Percentiles rank a stretch among this genome's conserved stretches.
Conservation (phyloP, 2,888 invertebrate genomes). For the Latrodectus hesperus region DNA sequence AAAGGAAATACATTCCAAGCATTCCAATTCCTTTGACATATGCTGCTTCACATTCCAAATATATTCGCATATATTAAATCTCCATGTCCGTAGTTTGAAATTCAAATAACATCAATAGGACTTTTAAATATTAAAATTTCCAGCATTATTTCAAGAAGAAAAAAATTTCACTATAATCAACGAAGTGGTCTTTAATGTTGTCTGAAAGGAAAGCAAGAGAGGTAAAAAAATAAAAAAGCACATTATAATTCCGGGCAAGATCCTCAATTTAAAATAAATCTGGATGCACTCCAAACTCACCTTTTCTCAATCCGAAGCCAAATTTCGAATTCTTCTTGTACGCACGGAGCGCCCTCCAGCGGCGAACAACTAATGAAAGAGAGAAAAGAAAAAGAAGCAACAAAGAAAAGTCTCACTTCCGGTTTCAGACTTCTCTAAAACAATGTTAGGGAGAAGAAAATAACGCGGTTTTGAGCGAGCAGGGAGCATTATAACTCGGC, state of each 20-base stretch:
- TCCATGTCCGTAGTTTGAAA: too few species aligned
- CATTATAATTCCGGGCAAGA: neutral
- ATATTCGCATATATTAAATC: too few species aligned
- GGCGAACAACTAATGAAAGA: neutral
- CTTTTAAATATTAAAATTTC: too few species aligned
- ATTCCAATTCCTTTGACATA: too few species aligned
- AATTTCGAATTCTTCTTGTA: neutral
- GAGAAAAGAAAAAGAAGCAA: neutral
- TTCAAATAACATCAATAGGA: too few species aligned
- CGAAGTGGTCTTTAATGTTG: too few species aligned
- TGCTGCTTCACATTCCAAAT: too few species aligned
- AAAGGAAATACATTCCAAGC: too few species aligned
- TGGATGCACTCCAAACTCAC: neutral
- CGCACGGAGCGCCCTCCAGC: neutral
- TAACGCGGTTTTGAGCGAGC: neutral
- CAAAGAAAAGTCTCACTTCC: neutral
- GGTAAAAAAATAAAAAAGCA: neutral
- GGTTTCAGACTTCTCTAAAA: conserved; percentile 1
- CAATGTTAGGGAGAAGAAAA: conserved; percentile 2
- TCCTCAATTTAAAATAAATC: conserved; percentile 5
- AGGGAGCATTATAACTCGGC: neutral
- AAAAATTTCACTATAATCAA: too few species aligned
- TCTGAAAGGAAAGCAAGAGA: too few species aligned
- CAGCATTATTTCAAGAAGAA: too few species aligned
- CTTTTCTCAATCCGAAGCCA: neutral